A percentile compares a stretch with the other conserved stretches of the same genome.
These are phyloP conservation scores for Eristalis intricaria DNA, from an alignment of 2,888 invertebrate genomes.

Conservation along the genomic window DNA sequence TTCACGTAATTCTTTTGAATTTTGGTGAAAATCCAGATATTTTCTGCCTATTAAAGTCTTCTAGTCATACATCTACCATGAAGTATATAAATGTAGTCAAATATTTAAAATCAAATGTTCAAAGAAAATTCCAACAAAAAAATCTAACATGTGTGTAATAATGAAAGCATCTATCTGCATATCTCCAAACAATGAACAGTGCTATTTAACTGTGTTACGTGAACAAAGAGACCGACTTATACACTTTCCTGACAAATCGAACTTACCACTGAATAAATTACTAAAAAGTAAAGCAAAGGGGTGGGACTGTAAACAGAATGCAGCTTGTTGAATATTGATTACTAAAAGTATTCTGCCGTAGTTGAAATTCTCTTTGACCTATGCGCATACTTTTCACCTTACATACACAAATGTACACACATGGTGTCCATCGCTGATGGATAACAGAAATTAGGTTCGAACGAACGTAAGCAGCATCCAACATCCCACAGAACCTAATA, in stretches of 20 bases:
- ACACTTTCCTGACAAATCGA: conserved; percentile 20
- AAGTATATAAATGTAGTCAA: no score
- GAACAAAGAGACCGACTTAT: not conserved
- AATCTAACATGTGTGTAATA: not conserved
- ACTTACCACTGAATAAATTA: conserved; percentile 31
- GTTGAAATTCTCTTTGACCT: conserved; percentile 3
- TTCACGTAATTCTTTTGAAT: no score
- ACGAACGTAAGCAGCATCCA: not conserved
- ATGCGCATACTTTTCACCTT: not conserved
- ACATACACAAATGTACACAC: not conserved
- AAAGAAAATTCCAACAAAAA: no score
- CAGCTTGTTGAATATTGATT: conserved; percentile 25
- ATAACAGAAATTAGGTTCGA: not conserved
- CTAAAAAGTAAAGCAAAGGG: not conserved
- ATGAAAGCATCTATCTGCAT: not conserved
- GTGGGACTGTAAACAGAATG: conserved; percentile 9
- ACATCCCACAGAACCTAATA: not conserved
- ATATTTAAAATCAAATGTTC: no score
- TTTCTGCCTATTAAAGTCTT: no score
- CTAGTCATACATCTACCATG: no score
- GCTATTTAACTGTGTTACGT: not conserved
- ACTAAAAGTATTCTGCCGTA: not conserved
- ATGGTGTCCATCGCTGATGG: not conserved
- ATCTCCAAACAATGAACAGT: not conserved
- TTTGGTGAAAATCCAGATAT: no score